Percentiles rank a stretch among this genome's conserved stretches.
Evolutionary conservation across 2,113 vertebrate species (phyloP).

Genomic region (Zosterops pallidus): DNA sequence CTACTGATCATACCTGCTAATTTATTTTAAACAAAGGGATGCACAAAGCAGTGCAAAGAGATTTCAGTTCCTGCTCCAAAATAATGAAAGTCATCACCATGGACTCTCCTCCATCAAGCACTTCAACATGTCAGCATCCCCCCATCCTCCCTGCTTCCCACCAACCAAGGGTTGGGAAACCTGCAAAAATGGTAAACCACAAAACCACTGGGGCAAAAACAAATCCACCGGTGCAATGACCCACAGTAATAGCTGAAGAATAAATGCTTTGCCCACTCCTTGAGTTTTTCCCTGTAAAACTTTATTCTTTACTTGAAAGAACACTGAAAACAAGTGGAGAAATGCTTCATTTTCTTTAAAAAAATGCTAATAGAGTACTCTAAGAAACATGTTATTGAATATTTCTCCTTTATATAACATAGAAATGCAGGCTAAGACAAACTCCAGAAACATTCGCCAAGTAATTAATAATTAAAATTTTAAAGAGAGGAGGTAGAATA

Average conservation of each 20-base stretch:
- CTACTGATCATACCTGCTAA: background rate
- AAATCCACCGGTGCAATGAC: background rate
- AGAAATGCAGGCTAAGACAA: background rate
- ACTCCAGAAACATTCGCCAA: background rate
- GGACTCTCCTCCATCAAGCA: background rate
- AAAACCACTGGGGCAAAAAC: background rate
- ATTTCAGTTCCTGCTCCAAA: background rate
- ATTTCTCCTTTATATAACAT: background rate
- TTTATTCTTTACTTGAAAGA: background rate
- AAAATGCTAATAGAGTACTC: background rate
- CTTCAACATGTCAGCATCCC: background rate
- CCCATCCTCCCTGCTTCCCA: background rate
- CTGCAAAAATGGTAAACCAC: background rate
- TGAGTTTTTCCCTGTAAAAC: background rate
- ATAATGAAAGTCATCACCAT: background rate
- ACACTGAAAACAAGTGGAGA: background rate
- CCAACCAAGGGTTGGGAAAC: background rate
- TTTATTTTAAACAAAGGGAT: background rate
- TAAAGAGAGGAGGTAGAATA: background rate
- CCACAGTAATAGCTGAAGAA: background rate
- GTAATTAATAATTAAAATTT: background rate
- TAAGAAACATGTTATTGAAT: background rate
- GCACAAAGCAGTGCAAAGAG: background rate
- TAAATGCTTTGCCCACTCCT: background rate
- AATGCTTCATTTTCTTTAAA: background rate